Evolutionary conservation across 2,888 invertebrate genomes (phyloP), one percentile per base, ranked within the genome.

Genomic region (Thymelicus acteon): DNA sequence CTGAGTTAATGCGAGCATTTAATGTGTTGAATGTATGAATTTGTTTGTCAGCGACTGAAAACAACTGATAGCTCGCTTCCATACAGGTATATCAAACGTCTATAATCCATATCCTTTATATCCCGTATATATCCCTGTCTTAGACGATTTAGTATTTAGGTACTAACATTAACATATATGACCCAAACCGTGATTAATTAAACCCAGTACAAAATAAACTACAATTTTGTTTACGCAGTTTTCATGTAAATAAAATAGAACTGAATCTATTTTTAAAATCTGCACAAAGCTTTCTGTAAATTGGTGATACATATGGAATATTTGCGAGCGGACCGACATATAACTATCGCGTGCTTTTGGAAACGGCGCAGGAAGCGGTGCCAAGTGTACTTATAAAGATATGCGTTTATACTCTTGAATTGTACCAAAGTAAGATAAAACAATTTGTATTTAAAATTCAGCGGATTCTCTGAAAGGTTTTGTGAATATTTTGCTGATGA

Each of bases 321-420:
- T 69, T 48, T 58, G 68, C 62, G 54, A 57, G 49, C 31, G 57
- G 19, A 48, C 37, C 54, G 37, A 62, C 61, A 44, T 68, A 54
- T 54, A 54, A 54, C 54, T 54, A 63, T 69, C 57, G 47, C 66
- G 58, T 48, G 47, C 68, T 63, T 69, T 63, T 69, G 68, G 68
- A 63, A 63, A 58, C 39, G 44, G 68, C 47, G 31, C 68, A 57
- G 68, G 19, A 47, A 37, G 37, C 19, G 54, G 37, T 69, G 68
- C 68, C 68, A 69, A 69, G 54, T 62, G 68, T 44, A 69, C 57
- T 69, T 69, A 69, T 69, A 62, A 69, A 69, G 68, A 69, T 69
- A 58, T 52, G 62, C 62, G 48, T 69, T 69, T 69, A 63, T 69
- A 48, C 62, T 58, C 57, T 37, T 54, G 69, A 69, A 63, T 24